These are phyloP conservation scores for Drosophila dives DNA, from an alignment of 2,888 invertebrate species.

Conservation along the genomic window DNA sequence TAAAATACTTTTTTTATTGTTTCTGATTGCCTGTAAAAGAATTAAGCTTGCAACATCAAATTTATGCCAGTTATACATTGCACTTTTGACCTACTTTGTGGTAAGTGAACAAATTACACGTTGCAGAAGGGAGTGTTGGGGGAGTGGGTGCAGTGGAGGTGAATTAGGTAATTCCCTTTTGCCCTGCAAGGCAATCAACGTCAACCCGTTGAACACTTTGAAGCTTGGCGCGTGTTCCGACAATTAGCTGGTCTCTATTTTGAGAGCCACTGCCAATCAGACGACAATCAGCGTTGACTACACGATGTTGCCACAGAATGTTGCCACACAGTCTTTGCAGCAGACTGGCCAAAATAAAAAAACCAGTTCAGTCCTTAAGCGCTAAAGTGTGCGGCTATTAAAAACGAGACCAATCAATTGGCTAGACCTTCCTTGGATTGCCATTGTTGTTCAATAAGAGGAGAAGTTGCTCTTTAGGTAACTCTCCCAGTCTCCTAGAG, in stretches of 20 bases:
- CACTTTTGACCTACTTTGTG: slow-evolving; percentile 66
- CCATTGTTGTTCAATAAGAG: slow-evolving; percentile 51
- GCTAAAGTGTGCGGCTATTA: slow-evolving; percentile 51
- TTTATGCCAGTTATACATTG: slow-evolving; percentile 23
- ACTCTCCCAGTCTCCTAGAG: slow-evolving; percentile 18
- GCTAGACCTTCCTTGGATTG: slow-evolving; percentile 50
- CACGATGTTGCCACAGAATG: slow-evolving; percentile 55
- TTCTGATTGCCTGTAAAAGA: not conserved
- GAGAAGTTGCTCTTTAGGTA: slow-evolving; percentile 45
- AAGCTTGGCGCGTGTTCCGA: slow-evolving; percentile 61
- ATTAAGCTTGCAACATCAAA: slow-evolving; percentile 4
- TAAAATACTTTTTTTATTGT: not conserved
- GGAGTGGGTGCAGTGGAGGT: not conserved
- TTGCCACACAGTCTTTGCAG: slow-evolving; percentile 42
- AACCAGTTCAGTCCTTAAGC: slow-evolving; percentile 31
- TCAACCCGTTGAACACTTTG: slow-evolving; percentile 38
- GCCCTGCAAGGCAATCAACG: slow-evolving; percentile 43
- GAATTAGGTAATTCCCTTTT: slow-evolving; percentile 48
- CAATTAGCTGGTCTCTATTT: slow-evolving; percentile 57
- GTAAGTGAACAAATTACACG: slow-evolving; percentile 26
- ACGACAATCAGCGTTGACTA: slow-evolving; percentile 51
- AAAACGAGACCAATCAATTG: slow-evolving; percentile 70
- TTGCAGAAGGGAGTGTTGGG: not conserved
- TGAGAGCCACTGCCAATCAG: slow-evolving; percentile 68
- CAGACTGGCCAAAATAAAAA: slow-evolving; percentile 10